Evolutionary conservation across 2,888 invertebrate genomes (phyloP).

Genomic region (Polyommatus iphigenia): DNA sequence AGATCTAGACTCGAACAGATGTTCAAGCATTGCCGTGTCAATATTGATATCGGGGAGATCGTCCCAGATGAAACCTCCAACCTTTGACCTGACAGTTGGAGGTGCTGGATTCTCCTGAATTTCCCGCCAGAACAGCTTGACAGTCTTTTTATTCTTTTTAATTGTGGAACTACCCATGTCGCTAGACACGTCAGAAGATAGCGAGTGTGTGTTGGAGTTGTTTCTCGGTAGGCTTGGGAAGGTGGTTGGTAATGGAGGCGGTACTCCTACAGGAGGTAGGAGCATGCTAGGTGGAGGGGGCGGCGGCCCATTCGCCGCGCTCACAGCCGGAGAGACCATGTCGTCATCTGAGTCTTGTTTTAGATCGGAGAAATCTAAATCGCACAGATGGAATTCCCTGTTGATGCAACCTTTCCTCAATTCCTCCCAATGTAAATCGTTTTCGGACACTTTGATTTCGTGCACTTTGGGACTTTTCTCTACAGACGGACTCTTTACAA

Average conservation of each 20-base stretch:
- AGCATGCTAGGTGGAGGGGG: slow-evolving; percentile 87
- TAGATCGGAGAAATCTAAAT: slow-evolving; percentile 97
- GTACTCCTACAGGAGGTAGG: slow-evolving; percentile 69
- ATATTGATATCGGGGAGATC: slow-evolving; percentile 90
- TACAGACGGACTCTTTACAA: slow-evolving; percentile 84
- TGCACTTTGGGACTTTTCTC: slow-evolving; percentile 83
- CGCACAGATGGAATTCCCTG: slow-evolving; percentile 91
- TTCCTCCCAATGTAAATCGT: slow-evolving; percentile 97
- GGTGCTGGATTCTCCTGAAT: slow-evolving; percentile 87
- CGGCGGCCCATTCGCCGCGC: slow-evolving; percentile 85
- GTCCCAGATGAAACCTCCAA: slow-evolving; percentile 93
- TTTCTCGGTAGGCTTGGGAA: slow-evolving; percentile 68
- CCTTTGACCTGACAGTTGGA: slow-evolving; percentile 75
- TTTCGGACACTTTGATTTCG: slow-evolving; percentile 93
- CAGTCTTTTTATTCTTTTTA: slow-evolving; percentile 96
- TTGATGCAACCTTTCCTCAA: slow-evolving; percentile 85
- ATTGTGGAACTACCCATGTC: slow-evolving; percentile 76
- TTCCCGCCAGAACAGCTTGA: slow-evolving; percentile 99
- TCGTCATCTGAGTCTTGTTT: slow-evolving; percentile 93
- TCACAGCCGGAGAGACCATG: slow-evolving; percentile 83
- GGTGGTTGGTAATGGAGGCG: slow-evolving; percentile 76
- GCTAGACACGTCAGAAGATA: slow-evolving; percentile 60
- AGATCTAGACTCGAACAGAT: slow-evolving; percentile 97
- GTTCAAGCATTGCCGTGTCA: slow-evolving; percentile 96
- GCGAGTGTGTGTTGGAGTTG: slow-evolving; percentile 59